These are phyloP conservation scores for Pangasius krempfi DNA, from an alignment of 2,797 vertebrate genomes.

Conservation along the genomic window DNA sequence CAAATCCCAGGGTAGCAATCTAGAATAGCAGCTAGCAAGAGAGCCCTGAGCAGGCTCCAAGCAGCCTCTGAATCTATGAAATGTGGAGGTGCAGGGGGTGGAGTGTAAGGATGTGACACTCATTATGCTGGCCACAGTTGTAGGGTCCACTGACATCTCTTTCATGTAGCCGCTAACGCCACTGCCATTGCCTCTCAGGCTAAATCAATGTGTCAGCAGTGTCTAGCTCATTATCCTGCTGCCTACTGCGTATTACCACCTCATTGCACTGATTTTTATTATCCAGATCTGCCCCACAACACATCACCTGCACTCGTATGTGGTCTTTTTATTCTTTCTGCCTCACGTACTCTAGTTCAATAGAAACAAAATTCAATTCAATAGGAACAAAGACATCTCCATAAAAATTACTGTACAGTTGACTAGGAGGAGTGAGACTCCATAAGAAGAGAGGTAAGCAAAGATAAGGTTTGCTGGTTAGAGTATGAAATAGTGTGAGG, in stretches of 20 bases:
- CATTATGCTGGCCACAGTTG: conserved; percentile 42
- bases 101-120: conserved; percentile 30
- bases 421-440: neutral
- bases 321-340: conserved; percentile 21
- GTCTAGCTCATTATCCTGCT: conserved; percentile 50
- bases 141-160: conserved; percentile 48
- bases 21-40: conserved; percentile 9
- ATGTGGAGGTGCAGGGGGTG: neutral
- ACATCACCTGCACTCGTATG: conserved; percentile 48
- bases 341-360: conserved; percentile 21
- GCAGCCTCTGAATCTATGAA: conserved; percentile 13
- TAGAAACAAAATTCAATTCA: too few relatives aligned
- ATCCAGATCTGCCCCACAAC: conserved; percentile 44
- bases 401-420: conserved; percentile 11
- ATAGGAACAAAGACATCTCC: conserved; percentile 36
- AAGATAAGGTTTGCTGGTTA: neutral
- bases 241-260: conserved; percentile 52
- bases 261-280: conserved; percentile 49
- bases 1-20: conserved; percentile 10
- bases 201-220: conserved; percentile 46
- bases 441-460: neutral
- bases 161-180: conserved; percentile 35
- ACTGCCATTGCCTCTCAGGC: conserved; percentile 10
- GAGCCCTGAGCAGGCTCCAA: conserved; percentile 12
- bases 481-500: neutral